Base-by-base conservation (phyloP, 2,113 vertebrate species). In the Puffinus mauretanicus region DNA sequence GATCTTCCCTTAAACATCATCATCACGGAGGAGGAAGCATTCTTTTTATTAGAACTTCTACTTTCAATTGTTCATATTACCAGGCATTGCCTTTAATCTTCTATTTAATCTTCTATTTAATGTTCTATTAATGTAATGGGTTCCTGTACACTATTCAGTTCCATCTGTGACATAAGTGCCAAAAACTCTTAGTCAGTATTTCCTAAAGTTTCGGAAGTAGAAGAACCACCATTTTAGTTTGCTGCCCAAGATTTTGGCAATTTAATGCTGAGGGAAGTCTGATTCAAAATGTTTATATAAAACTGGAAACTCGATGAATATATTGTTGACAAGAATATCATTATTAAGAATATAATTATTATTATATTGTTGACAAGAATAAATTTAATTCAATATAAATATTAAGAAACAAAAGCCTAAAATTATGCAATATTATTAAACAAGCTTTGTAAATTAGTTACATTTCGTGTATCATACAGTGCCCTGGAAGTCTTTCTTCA, bases 171-270 rank as follows among this genome's bases (percentile, higher is more conserved):
- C 18, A n/a, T 7, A 83, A 49, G 44, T 93, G 24, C 36, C 27
- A 24, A 69, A 11, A 93, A 75, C 58, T 62, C 51, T 36, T 52
- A 61, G 29, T 47, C 13, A 51, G 4, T 70, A 10, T 78, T 79
- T 84, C 82, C 85, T 95, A 26, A 89, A 95, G 46, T 70, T 52
- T 91, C 66, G 73, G 36, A 34, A 46, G 16, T 36, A 38, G 58
- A 57, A 94, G 11, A 52, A 15, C 9, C 3, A 10, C 69, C 22
- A 86, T 77, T 85, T 94, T 84, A 46, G 46, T 67, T 86, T 62
- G 10, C 14, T 94, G 20, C 25, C 47, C 75, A 82, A 87, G 42
- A 71, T 84, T 85, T 93, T 97, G 91, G 91, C 72, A 94, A 83
- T 24, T 30, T 49, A 71, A 60, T 67, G 40, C 16, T 57, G 13